These are phyloP conservation scores for Euphysa ruthae DNA, from an alignment of 30 jellyfish, hydroid and myxozoan genomes.

Conservation along the genomic window DNA sequence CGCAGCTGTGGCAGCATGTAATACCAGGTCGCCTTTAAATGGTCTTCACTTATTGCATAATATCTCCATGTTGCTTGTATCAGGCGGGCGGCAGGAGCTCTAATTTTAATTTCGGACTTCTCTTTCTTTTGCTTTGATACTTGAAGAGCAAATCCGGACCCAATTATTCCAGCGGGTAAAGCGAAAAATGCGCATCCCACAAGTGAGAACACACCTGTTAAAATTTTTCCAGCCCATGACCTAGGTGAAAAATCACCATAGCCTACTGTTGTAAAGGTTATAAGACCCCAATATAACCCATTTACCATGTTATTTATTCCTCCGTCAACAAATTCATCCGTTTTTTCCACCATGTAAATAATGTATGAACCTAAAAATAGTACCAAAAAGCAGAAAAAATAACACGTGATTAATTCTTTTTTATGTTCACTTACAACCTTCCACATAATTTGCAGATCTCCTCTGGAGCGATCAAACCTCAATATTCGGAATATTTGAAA, in stretches of 20 bases:
- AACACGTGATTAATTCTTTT: slow-evolving; percentile 79
- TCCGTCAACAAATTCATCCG: slow-evolving; percentile 35
- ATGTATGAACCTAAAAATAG: slow-evolving; percentile 57
- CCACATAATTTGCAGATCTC: slow-evolving; percentile 66
- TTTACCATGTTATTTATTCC: slow-evolving; percentile 64
- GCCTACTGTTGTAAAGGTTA: slow-evolving; percentile 64
- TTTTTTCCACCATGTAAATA: slow-evolving; percentile 27
- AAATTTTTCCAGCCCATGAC: slow-evolving; percentile 84
- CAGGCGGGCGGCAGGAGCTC: slow-evolving; percentile 29
- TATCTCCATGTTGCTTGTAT: slow-evolving; percentile 23
- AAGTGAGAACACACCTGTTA: slow-evolving; percentile 67
- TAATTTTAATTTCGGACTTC: slow-evolving; percentile 1
- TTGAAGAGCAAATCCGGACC: slow-evolving; percentile 39
- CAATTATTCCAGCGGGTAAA: slow-evolving; percentile 68
- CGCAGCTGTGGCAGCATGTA: not conserved
- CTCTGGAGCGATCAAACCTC: slow-evolving; percentile 68
- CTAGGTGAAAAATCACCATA: slow-evolving; percentile 84
- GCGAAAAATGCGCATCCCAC: slow-evolving; percentile 95
- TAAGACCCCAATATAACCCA: slow-evolving; percentile 91
- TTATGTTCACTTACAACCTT: slow-evolving; percentile 56
- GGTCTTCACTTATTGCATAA: slow-evolving; percentile 8
- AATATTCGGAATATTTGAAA: slow-evolving; percentile 51
- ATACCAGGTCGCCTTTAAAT: slow-evolving; percentile 21
- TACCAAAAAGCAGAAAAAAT: slow-evolving; percentile 72
- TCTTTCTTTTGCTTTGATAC: slow-evolving; percentile 25